phyloP scores from a whole-genome alignment of 2,113 vertebrate species.

The Oenanthe oenanthe region DNA sequence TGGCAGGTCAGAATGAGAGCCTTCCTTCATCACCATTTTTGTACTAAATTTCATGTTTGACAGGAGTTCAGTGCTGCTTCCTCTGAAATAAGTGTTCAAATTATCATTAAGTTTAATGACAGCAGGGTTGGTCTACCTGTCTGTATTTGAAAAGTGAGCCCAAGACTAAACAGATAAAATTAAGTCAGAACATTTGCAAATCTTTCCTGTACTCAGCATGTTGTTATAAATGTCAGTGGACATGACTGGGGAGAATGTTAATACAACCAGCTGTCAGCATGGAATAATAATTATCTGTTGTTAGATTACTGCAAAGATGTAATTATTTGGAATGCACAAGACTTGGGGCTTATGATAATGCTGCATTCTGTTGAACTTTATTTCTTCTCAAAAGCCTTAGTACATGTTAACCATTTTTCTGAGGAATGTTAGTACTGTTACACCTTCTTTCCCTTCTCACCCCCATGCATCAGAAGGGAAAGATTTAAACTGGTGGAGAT shows the following conservation, averaged over 20 bases:
- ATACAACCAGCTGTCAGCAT: background rate
- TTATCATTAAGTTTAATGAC: background rate
- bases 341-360: background rate
- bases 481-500: background rate
- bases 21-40: background rate
- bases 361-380: background rate
- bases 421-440: background rate
- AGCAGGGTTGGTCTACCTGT: background rate
- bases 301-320: background rate
- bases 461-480: background rate
- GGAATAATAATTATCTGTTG: background rate
- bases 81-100: background rate
- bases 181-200: background rate
- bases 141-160: background rate
- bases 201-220: background rate
- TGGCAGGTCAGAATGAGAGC: background rate
- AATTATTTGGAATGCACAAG: background rate
- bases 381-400: background rate
- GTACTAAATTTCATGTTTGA: background rate
- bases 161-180: background rate
- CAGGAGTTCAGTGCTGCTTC: background rate
- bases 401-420: background rate
- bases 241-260: background rate
- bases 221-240: background rate
- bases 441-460: background rate